phyloP scores from a whole-genome alignment of 2,797 vertebrate genomes.

The Pelodytes ibericus region DNA sequence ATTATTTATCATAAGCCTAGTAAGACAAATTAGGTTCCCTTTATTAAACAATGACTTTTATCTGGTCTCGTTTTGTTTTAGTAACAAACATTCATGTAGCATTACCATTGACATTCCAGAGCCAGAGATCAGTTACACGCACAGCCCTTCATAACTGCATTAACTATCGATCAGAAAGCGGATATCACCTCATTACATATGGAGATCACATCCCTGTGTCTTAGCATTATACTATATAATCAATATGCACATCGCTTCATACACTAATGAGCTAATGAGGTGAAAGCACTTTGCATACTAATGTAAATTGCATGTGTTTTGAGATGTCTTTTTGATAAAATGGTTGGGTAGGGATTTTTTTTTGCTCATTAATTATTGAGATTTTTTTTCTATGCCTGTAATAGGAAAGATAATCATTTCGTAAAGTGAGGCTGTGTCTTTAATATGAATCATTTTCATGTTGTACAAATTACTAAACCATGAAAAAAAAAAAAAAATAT shows the following conservation, averaged over 20 bases:
- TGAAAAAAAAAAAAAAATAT: no score
- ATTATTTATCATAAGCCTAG: background rate
- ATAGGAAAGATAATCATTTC: background rate
- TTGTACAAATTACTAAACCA: no score
- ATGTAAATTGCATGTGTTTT: conserved; percentile 31
- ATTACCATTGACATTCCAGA: background rate
- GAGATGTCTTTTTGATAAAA: conserved; percentile 32
- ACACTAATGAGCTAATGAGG: conserved; percentile 47
- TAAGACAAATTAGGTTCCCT: background rate
- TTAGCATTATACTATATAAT: conserved; percentile 39
- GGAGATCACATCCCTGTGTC: background rate
- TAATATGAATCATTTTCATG: background rate
- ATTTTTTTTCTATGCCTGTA: conserved; percentile 32
- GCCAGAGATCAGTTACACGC: background rate
- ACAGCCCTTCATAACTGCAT: background rate
- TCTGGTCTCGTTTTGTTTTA: background rate
- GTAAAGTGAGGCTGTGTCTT: background rate
- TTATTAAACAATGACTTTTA: conserved; percentile 1
- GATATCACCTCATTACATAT: background rate
- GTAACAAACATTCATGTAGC: background rate
- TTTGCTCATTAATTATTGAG: conserved; percentile 45
- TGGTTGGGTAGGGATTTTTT: conserved; percentile 17
- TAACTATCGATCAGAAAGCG: background rate
- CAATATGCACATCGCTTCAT: conserved; percentile 46
- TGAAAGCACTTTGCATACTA: conserved; percentile 40